phyloP scores from a whole-genome alignment of 1,140 invertebrate genomes.

The Aphelinus certus region DNA sequence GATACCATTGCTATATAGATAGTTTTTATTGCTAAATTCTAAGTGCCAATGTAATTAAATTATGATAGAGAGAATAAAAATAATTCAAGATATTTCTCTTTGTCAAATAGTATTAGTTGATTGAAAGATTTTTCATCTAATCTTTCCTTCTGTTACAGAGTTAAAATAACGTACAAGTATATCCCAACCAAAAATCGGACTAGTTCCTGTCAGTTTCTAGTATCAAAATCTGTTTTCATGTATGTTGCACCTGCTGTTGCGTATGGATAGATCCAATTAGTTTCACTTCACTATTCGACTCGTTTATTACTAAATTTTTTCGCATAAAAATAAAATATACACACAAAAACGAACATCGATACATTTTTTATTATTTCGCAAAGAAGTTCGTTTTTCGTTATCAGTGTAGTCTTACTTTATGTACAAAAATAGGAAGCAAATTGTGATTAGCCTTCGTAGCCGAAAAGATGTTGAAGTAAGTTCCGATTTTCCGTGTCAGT shows the following conservation, averaged over 20 bases:
- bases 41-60: too few relatives aligned
- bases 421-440: slow-evolving; percentile 53
- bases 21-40: too few relatives aligned
- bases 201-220: slow-evolving; percentile 26
- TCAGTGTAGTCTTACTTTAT: slow-evolving; percentile 45
- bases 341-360: slow-evolving; percentile 48
- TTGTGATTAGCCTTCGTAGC: slow-evolving; percentile 12
- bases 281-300: slow-evolving; percentile 37
- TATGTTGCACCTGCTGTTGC: slow-evolving; percentile 34
- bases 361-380: slow-evolving; percentile 48
- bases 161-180: too few relatives aligned
- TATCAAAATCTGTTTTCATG: slow-evolving; percentile 24
- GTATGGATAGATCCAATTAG: slow-evolving; percentile 41
- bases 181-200: slow-evolving; percentile 18
- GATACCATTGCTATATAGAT: too few relatives aligned
- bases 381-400: slow-evolving; percentile 40
- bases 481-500: not conserved
- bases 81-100: too few relatives aligned
- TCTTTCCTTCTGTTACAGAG: too few relatives aligned
- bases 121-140: too few relatives aligned
- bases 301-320: slow-evolving; percentile 40
- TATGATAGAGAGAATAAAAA: too few relatives aligned
- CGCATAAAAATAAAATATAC: slow-evolving; percentile 51
- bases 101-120: too few relatives aligned
- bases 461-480: not conserved